Percentiles rank a stretch among this genome's conserved stretches.
Evolutionary conservation across 2,113 vertebrate genomes (phyloP).

Genomic region (Gallinago media): DNA sequence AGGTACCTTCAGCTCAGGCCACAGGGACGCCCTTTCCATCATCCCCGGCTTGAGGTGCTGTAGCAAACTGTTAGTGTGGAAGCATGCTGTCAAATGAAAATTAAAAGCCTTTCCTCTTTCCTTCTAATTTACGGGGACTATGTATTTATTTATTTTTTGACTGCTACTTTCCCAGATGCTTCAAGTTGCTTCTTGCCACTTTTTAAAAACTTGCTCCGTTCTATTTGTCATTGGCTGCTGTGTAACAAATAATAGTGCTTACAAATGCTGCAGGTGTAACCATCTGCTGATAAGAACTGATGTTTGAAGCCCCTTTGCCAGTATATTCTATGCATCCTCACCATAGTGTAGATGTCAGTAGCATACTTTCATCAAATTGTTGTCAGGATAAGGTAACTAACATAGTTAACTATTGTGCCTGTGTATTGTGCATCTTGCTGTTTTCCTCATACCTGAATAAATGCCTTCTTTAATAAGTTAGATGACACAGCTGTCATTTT

Average conservation of each 20-base stretch:
- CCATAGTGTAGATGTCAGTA: not conserved
- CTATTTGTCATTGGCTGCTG: rapidly evolving
- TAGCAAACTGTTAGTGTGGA: not conserved
- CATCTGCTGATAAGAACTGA: not conserved
- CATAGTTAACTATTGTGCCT: not conserved
- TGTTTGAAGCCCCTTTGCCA: not conserved
- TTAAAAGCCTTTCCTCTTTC: not conserved
- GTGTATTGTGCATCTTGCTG: not conserved
- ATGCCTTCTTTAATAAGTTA: not conserved
- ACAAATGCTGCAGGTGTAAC: not conserved
- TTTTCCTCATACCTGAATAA: constrained; percentile 13
- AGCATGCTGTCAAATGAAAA: not conserved
- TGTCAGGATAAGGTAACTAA: not conserved
- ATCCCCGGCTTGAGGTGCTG: not conserved
- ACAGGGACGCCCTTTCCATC: not conserved
- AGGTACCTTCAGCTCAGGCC: not conserved
- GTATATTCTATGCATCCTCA: rapidly evolving
- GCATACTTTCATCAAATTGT: not conserved
- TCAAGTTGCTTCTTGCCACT: not conserved
- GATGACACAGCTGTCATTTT: not conserved
- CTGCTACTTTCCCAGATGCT: not conserved
- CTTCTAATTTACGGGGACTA: not conserved
- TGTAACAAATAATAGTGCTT: not conserved
- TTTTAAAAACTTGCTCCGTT: not conserved
- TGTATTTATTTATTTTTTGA: not conserved